Base-by-base conservation (phyloP, 2,888 invertebrate species). In the Sarcophaga caerulescens region DNA sequence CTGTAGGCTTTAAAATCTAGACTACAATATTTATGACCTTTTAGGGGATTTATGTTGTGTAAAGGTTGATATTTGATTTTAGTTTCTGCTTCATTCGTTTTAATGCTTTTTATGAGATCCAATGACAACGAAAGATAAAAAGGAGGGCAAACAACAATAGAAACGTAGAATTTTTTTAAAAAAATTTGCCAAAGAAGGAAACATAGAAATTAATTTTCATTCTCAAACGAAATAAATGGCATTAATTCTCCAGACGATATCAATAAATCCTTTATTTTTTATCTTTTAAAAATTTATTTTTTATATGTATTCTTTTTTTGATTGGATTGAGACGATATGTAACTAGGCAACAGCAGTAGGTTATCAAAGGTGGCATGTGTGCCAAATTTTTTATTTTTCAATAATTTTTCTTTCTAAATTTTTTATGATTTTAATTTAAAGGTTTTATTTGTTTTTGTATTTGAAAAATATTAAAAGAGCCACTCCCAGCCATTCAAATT, bases 11-110 rank as follows among this genome's bases (percentile, higher is more conserved):
- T 79, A 80, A 80, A 83, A 66, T 83, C 82, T 83, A 73, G 76
- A 80, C 82, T 83, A 82, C 63, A 80, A 80, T 83, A 85, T 85
- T 83, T 83, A 83, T 83, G 73, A 76, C 63, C 81, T 71, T 76
- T 79, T 68, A 59, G 79, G 80, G 79, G 73, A 85, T 85, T 85
- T 83, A 77, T 83, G 63, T 76, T 85, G 68, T 80, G 76, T 76
- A 79, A 82, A 82, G 76, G 44, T 79, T 80, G 79, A 83, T 85
- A 80, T 83, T 85, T 85, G 82, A 83, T 83, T 85, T 85, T 63
- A 70, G 63, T 85, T 85, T 83, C 80, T 73, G 73, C 70, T 76
- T 77, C 82, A 80, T 76, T 85, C 79, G 73, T 76, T 85, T 80
- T 73, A 76, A 76, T 76, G 57, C 59, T 47, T 59, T 80, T 63